Evolutionary conservation across 2,888 invertebrate genomes (phyloP).

Genomic region (Parnassius orleans): DNA sequence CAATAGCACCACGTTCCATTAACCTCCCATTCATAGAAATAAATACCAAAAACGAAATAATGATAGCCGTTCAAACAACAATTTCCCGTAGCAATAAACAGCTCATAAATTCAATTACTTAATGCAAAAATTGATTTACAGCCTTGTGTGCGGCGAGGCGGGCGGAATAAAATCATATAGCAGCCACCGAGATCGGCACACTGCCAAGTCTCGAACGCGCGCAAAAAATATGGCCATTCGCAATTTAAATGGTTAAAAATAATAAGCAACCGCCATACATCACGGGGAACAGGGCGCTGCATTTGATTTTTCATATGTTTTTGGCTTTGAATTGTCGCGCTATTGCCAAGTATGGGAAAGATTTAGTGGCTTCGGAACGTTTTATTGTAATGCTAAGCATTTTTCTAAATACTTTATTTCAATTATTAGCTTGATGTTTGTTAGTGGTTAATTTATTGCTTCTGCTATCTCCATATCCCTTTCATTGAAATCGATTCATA

Average conservation of each 20-base stretch:
- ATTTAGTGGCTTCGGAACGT: slow-evolving; percentile 41
- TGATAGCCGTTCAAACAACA: slow-evolving; percentile 63
- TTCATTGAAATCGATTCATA: too few species aligned
- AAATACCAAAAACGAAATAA: slow-evolving; percentile 26
- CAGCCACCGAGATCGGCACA: slow-evolving; percentile 55
- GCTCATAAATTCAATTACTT: slow-evolving; percentile 76
- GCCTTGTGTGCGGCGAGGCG: slow-evolving; percentile 45
- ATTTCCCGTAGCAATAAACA: slow-evolving; percentile 73
- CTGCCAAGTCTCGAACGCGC: slow-evolving; percentile 59
- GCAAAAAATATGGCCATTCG: slow-evolving; percentile 59
- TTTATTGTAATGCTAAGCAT: slow-evolving; percentile 45
- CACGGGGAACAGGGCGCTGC: slow-evolving; percentile 49
- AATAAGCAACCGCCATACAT: slow-evolving; percentile 68
- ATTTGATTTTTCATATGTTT: slow-evolving; percentile 73
- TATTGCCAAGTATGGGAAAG: slow-evolving; percentile 55
- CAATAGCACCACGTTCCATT: slow-evolving; percentile 2
- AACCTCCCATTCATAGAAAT: slow-evolving; percentile 14
- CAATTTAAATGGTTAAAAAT: slow-evolving; percentile 76
- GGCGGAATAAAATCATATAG: slow-evolving; percentile 65
- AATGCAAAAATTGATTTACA: slow-evolving; percentile 76
- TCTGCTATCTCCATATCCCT: slow-evolving; percentile 26
- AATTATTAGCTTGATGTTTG: slow-evolving; percentile 5
- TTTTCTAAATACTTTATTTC: slow-evolving; percentile 19
- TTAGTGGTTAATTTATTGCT: slow-evolving; percentile 21
- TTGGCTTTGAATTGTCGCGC: slow-evolving; percentile 54